Evolutionary conservation across 2,113 vertebrate species (phyloP).

Genomic region (Xenopus tropicalis): UCB_Xtro_10.0 CM004450.2:102295501-102296000

Average conservation of each 20-base stretch:
- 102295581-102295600: too few species aligned
- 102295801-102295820: conserved; percentile 8
- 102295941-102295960: not conserved
- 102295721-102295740: not conserved
- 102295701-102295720: too few species aligned
- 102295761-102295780: not conserved
- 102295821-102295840: conserved; percentile 21
- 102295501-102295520: too few species aligned
- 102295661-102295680: too few species aligned
- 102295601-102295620: too few species aligned
- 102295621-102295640: too few species aligned
- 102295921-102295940: conserved; percentile 25
- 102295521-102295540: too few species aligned
- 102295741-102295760: not conserved
- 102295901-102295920: conserved; percentile 4
- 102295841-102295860: not conserved
- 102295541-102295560: too few species aligned
- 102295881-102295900: not conserved
- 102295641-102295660: too few species aligned
- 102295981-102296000: not conserved
- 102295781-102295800: not conserved
- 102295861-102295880: conserved; percentile 3
- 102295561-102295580: too few species aligned
- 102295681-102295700: too few species aligned
- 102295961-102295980: not conserved